A percentile compares a stretch with the other conserved stretches of the same genome.
Conservation (phyloP, 2,888 invertebrate species). For the Criorhina ranunculi region DNA sequence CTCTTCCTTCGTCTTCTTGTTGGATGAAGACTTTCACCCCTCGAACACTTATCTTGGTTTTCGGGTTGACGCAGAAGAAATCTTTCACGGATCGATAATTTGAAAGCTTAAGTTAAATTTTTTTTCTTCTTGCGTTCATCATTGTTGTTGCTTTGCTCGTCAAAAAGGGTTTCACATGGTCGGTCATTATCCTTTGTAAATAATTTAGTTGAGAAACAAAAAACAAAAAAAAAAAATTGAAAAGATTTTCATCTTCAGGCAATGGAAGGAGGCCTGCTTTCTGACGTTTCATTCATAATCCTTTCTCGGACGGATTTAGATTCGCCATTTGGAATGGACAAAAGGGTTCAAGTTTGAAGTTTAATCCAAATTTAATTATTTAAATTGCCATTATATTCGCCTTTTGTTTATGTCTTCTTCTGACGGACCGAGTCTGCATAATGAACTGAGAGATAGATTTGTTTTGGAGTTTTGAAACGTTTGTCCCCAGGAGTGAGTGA, state of each 20-base stretch:
- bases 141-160: background rate
- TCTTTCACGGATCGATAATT: slow-evolving; percentile 52
- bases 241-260: slow-evolving; percentile 22
- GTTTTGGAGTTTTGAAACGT: background rate
- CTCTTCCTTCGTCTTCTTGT: background rate
- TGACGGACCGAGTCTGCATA: slow-evolving; percentile 14
- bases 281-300: slow-evolving; percentile 60
- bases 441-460: slow-evolving; percentile 12
- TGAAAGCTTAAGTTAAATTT: slow-evolving; percentile 36
- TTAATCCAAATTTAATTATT: slow-evolving; percentile 72
- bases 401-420: slow-evolving; percentile 14
- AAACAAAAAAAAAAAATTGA: background rate
- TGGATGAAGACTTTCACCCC: background rate
- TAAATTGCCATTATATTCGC: slow-evolving; percentile 58
- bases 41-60: background rate
- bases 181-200: slow-evolving; percentile 57
- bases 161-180: slow-evolving; percentile 42
- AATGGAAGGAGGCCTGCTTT: slow-evolving; percentile 3
- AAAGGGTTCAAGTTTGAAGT: slow-evolving; percentile 36
- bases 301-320: slow-evolving; percentile 35
- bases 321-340: slow-evolving; percentile 33
- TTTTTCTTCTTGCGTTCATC: background rate
- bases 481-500: background rate
- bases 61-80: slow-evolving; percentile 36
- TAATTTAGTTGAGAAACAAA: slow-evolving; percentile 42